phyloP scores from a whole-genome alignment of 2,113 vertebrate genomes.

The Tetrao urogallus region DNA sequence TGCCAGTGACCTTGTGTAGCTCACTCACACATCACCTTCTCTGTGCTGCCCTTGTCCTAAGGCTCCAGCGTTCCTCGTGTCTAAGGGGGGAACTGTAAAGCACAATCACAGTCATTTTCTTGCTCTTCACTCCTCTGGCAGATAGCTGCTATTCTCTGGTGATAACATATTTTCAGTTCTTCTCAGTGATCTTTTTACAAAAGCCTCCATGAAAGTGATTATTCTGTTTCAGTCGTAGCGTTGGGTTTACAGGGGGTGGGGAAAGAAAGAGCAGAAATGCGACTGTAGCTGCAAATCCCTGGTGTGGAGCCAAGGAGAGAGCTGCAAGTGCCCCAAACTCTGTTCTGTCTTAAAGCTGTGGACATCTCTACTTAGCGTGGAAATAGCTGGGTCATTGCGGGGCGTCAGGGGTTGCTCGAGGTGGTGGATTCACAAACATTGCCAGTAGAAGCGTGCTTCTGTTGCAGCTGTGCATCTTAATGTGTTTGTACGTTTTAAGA shows the following conservation, averaged over 20 bases:
- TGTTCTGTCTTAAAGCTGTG: neutral
- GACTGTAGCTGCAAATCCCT: neutral
- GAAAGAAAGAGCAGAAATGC: neutral
- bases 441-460: neutral
- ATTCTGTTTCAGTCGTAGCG: neutral
- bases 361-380: neutral
- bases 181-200: conserved; percentile 7
- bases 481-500: neutral
- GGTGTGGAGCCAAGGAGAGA: neutral
- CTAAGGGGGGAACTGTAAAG: conserved; percentile 15
- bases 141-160: conserved; percentile 30
- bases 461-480: neutral
- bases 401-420: neutral
- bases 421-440: fast-evolving
- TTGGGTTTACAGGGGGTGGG: neutral
- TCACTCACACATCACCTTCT: neutral
- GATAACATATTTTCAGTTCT: conserved; percentile 17
- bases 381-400: neutral
- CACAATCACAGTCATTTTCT: conserved; percentile 45
- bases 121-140: neutral
- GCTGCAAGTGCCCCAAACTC: neutral
- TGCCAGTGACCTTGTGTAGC: neutral
- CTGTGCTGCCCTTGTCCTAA: conserved; percentile 29
- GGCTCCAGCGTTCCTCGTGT: neutral
- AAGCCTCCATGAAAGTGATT: conserved; percentile 13